Conservation (phyloP, 1,140 invertebrate genomes). For the Pseudomyrmex gracilis region DNA sequence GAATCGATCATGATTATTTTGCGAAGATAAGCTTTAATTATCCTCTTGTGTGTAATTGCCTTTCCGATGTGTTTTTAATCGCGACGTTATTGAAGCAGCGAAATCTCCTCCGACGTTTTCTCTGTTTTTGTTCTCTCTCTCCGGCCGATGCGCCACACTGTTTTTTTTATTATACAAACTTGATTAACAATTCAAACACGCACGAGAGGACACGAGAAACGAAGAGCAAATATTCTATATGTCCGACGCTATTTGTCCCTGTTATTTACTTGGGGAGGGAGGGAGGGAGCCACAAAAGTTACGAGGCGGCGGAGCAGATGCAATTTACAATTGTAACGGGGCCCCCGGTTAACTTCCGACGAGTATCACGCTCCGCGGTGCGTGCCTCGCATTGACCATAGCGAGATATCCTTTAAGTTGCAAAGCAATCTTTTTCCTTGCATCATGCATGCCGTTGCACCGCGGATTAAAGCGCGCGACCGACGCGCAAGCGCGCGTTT, state of each 20-base stretch:
- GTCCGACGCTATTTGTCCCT: constrained; percentile 30
- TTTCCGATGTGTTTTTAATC: constrained; percentile 36
- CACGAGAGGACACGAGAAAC: not conserved
- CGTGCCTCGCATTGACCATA: constrained; percentile 40
- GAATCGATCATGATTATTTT: not conserved
- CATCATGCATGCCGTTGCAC: not conserved
- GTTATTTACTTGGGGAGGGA: constrained; percentile 8
- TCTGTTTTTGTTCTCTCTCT: not conserved
- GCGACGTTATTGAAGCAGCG: not conserved
- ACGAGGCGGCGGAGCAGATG: not conserved
- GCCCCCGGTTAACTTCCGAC: constrained; percentile 41
- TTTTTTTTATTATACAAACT: constrained; percentile 52
- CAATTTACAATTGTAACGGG: constrained; percentile 55
- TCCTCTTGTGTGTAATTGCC: constrained; percentile 3
- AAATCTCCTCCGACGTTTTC: not conserved
- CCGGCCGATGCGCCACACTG: constrained; percentile 1
- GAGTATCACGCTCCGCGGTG: constrained; percentile 38
- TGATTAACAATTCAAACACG: constrained; percentile 50
- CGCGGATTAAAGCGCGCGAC: constrained; percentile 14
- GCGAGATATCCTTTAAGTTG: constrained; percentile 24
- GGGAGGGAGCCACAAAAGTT: constrained; percentile 19
- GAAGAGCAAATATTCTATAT: constrained; percentile 43
- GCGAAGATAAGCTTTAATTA: constrained; percentile 39
- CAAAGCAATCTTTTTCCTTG: constrained; percentile 26
- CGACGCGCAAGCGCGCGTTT: not conserved